phyloP scores from a whole-genome alignment of 1,140 invertebrate genomes.

The Phymorhynchus buccinoides region DNA sequence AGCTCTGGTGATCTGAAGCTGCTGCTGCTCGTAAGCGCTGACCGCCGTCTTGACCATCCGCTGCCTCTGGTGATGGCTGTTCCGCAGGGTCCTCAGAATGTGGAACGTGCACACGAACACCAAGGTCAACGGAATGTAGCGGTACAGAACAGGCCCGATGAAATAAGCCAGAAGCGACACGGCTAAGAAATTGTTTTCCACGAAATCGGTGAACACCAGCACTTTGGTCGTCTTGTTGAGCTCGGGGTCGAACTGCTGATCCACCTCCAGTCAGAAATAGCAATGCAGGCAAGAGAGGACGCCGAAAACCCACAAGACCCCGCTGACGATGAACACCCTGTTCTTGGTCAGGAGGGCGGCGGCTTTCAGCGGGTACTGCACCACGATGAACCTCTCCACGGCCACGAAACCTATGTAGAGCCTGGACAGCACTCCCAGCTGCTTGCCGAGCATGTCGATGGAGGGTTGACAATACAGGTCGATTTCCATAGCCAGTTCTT shows the following conservation, averaged over 20 bases:
- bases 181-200: neutral
- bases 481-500: neutral
- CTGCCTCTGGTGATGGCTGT: neutral
- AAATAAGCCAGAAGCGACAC: neutral
- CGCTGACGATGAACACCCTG: neutral
- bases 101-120: neutral
- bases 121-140: neutral
- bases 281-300: neutral
- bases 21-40: neutral
- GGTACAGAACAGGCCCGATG: neutral
- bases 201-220: neutral
- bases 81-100: neutral
- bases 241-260: neutral
- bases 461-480: neutral
- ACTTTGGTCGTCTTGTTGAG: neutral
- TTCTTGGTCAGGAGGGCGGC: neutral
- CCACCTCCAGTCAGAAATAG: neutral
- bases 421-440: neutral
- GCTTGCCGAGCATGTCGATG: neutral
- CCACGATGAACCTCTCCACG: neutral
- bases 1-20: neutral
- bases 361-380: neutral
- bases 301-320: neutral
- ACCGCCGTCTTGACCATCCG: neutral
- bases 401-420: neutral